Evolutionary conservation across 2,888 invertebrate species (phyloP), one percentile per base, ranked within the genome.

Genomic region (Neoaliturus tenellus): DNA sequence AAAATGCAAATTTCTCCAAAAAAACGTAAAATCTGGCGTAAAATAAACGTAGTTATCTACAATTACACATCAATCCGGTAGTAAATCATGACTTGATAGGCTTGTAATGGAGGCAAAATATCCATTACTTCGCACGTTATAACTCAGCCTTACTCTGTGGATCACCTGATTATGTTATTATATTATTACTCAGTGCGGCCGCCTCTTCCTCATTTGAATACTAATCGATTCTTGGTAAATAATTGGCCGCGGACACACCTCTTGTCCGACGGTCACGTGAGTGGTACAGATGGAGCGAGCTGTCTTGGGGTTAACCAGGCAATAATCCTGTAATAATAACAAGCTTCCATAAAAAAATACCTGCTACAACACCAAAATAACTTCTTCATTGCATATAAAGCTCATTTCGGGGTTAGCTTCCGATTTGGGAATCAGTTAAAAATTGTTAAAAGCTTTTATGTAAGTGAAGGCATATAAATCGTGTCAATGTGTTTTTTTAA

Each of bases 141-240:
- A 75, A 75, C 73, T 75, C 73, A 28, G 41, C 28, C 51, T 62
- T 25, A 62, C 62, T 44, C 44, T 14, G 25, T 44, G 35, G 12
- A 75, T 28, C 73, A 75, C 44, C 23, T 75, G 73, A 75, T 75
- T 75, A 75, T 75, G 73, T 75, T 75, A 75, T 75, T 75, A 75
- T 44, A 75, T 69, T 35, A 39, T 44, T 75, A 44, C 73, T 23
- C 39, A 2, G 44, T 39, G 39, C 69, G 23, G 48, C 71, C n/a
- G 35, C 41, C 25, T 44, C 44, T 75, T n/a, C 39, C 39, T 75
- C 41, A 75, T 75, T 75, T 75, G 73, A 75, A 75, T 75, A 28
- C 73, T 75, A 75, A 75, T 75, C 73, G 48, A 75, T 75, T 39
- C 73, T 75, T 44, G 28, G 41, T 28, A 75, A 75, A 75, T 75